These are phyloP conservation scores for Philypnodon macrostomus DNA, from an alignment of 2,797 vertebrate species.

Conservation along the genomic window DNA sequence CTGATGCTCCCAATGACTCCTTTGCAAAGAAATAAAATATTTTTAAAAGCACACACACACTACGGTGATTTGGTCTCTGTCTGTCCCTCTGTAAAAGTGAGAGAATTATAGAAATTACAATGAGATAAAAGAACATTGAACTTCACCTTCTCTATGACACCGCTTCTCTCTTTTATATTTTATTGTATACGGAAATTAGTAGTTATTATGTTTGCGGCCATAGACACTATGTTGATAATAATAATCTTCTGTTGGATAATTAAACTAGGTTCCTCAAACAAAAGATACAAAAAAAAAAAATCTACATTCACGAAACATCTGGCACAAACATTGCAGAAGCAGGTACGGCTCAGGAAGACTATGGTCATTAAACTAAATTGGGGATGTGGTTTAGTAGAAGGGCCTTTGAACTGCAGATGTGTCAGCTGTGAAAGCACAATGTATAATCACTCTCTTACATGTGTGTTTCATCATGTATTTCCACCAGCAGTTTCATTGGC, in stretches of 20 bases:
- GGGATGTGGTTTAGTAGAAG: conserved; percentile 20
- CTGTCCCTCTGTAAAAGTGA: too few relatives aligned
- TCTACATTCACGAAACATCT: too few relatives aligned
- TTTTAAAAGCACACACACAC: conserved; percentile 54
- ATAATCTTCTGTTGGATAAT: too few relatives aligned
- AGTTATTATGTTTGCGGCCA: too few relatives aligned
- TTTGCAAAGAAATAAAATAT: conserved; percentile 74
- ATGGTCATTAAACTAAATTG: conserved; percentile 9
- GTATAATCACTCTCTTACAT: conserved; percentile 60
- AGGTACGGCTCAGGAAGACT: conserved; percentile 13
- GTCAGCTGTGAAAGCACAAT: conserved; percentile 40
- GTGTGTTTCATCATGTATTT: conserved; percentile 70
- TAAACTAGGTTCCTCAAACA: too few relatives aligned
- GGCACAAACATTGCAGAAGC: conserved; percentile 8
- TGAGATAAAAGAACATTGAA: too few relatives aligned
- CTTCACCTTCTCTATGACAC: too few relatives aligned
- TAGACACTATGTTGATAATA: too few relatives aligned
- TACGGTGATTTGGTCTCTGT: conserved; percentile 16
- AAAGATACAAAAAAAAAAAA: too few relatives aligned
- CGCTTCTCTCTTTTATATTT: too few relatives aligned
- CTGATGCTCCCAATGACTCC: conserved; percentile 72
- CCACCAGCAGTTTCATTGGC: conserved; percentile 44
- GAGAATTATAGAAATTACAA: too few relatives aligned
- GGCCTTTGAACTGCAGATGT: conserved; percentile 54
- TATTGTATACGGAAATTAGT: too few relatives aligned